Conservation (phyloP, 1,140 invertebrate species). For the Sesamia nonagrioides region DNA sequence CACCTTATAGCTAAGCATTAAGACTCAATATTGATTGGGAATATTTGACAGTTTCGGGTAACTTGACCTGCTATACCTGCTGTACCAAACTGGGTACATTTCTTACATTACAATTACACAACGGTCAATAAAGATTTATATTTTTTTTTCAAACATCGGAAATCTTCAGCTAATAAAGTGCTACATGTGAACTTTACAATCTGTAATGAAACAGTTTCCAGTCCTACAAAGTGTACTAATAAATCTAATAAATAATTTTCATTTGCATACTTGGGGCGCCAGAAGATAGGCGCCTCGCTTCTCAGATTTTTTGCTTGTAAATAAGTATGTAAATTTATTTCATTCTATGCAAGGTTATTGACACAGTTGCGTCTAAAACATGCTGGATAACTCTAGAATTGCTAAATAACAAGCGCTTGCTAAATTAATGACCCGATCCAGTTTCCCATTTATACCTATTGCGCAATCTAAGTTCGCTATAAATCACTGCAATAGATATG, state of each 20-base stretch:
- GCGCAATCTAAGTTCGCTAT: conserved; percentile 57
- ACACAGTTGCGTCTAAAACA: conserved; percentile 75
- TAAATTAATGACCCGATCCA: conserved; percentile 73
- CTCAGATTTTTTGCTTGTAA: conserved; percentile 61
- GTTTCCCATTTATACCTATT: conserved; percentile 65
- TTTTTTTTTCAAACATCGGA: conserved; percentile 21
- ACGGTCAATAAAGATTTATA: not conserved
- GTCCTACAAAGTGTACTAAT: conserved; percentile 10
- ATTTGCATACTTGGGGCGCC: conserved; percentile 55
- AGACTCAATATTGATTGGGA: no score
- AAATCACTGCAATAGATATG: conserved; percentile 62
- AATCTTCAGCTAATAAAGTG: conserved; percentile 30
- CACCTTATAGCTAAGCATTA: no score
- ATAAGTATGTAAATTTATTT: conserved; percentile 78
- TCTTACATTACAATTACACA: conserved; percentile 42
- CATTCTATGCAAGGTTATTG: conserved; percentile 79
- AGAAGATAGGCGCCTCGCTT: conserved; percentile 44
- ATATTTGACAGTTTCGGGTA: no score
- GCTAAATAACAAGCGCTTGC: conserved; percentile 73
- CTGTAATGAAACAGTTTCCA: conserved; percentile 9
- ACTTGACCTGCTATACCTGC: no score
- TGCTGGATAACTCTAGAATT: conserved; percentile 74
- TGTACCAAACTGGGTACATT: conserved; percentile 32
- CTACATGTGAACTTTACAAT: conserved; percentile 21
- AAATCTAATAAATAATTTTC: conserved; percentile 56